Evolutionary conservation across 2,888 invertebrate genomes (phyloP).

Genomic region (Arenicola marina): DNA sequence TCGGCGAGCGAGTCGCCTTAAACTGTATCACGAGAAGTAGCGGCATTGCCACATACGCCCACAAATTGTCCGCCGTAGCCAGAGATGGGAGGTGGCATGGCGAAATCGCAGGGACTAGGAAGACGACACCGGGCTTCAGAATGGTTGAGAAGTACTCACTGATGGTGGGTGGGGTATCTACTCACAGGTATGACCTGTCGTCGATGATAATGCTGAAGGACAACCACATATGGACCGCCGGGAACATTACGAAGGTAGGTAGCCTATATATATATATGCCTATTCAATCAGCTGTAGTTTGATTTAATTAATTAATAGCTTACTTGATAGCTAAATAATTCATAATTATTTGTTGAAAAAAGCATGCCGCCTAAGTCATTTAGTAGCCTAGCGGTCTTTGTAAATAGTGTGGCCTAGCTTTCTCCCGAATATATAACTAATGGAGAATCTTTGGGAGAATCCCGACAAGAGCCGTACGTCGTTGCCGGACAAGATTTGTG

Average conservation of each 20-base stretch:
- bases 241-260: conserved; percentile 58
- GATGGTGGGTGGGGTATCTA: conserved; percentile 59
- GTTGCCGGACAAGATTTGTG: too few species aligned
- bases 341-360: too few species aligned
- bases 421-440: too few species aligned
- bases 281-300: too few species aligned
- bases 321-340: too few species aligned
- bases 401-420: too few species aligned
- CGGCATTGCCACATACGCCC: conserved; percentile 59
- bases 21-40: conserved; percentile 60
- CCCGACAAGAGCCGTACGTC: too few species aligned
- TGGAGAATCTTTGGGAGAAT: too few species aligned
- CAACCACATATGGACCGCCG: conserved; percentile 62
- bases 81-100: conserved; percentile 54
- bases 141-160: conserved; percentile 63
- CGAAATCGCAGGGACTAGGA: conserved; percentile 61
- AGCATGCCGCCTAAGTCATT: too few species aligned
- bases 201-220: conserved; percentile 64
- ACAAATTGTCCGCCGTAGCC: conserved; percentile 39
- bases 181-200: conserved; percentile 61
- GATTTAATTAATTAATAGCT: too few species aligned
- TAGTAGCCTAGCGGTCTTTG: too few species aligned
- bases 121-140: conserved; percentile 63
- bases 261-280: too few species aligned
- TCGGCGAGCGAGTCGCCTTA: conserved; percentile 61